Conservation (phyloP, 2,888 invertebrate genomes). For the Ametastegia equiseti region DNA sequence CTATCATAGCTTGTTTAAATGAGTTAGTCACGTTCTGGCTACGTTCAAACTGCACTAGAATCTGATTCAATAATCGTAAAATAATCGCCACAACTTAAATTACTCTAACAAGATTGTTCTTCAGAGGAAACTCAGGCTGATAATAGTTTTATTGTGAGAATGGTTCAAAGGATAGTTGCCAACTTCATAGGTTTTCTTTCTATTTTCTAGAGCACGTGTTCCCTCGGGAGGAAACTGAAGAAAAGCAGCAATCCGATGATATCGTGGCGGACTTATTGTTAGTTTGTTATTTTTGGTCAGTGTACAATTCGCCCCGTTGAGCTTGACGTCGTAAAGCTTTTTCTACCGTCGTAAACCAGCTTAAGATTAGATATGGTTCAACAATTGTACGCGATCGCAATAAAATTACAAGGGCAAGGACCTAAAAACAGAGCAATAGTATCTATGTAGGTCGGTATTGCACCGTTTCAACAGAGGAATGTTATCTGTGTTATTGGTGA, state of each 20-base stretch:
- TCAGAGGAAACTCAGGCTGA: no score
- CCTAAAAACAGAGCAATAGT: slow-evolving; percentile 12
- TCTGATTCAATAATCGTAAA: no score
- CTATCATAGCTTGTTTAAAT: no score
- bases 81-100: no score
- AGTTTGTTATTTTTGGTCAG: not conserved
- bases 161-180: no score
- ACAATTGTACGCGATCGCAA: slow-evolving; percentile 30
- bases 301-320: not conserved
- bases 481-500: not conserved
- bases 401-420: slow-evolving; percentile 15
- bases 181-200: not conserved
- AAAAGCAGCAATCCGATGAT: not conserved
- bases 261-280: not conserved
- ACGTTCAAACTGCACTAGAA: no score
- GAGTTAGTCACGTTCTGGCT: no score
- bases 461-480: slow-evolving; percentile 8
- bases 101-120: no score
- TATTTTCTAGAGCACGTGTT: not conserved
- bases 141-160: no score
- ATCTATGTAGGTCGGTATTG: not conserved
- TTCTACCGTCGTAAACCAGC: slow-evolving; percentile 21
- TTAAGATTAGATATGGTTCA: slow-evolving; percentile 34
- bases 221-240: not conserved
- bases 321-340: slow-evolving; percentile 20